phyloP scores from a whole-genome alignment of 2,888 invertebrate genomes.

The Melangyna quadrimaculata region DNA sequence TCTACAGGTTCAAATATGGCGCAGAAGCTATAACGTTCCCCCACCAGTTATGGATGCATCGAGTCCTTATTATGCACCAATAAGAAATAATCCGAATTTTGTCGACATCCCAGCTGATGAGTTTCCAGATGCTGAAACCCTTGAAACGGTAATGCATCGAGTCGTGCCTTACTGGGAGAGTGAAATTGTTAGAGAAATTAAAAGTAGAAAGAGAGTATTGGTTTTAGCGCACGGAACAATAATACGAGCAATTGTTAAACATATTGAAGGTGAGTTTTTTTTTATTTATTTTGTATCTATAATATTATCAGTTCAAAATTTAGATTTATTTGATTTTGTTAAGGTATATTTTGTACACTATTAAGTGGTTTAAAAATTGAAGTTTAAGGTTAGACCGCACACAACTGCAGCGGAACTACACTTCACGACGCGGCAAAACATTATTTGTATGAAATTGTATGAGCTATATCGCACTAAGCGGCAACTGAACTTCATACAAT shows the following conservation, averaged over 20 bases:
- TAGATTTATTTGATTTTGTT: too few species aligned
- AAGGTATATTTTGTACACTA: too few species aligned
- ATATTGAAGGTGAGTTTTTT: slow-evolving; percentile 86
- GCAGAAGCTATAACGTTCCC: slow-evolving; percentile 90
- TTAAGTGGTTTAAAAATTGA: too few species aligned
- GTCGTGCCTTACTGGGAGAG: slow-evolving; percentile 94
- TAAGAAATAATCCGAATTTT: slow-evolving; percentile 89
- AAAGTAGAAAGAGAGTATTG: slow-evolving; percentile 88
- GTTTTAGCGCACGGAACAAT: slow-evolving; percentile 95
- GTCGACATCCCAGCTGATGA: slow-evolving; percentile 86
- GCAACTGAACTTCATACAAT: too few species aligned
- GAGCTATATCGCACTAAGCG: too few species aligned
- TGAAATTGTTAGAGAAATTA: slow-evolving; percentile 86
- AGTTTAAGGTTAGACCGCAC: too few species aligned
- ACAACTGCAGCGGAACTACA: too few species aligned
- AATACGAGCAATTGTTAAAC: slow-evolving; percentile 91
- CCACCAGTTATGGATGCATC: slow-evolving; percentile 91
- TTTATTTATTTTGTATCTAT: neutral
- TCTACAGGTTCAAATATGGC: slow-evolving; percentile 89
- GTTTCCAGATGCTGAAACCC: slow-evolving; percentile 91
- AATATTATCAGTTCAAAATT: too few species aligned
- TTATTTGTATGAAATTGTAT: too few species aligned
- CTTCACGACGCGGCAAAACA: too few species aligned
- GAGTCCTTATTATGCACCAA: slow-evolving; percentile 88
- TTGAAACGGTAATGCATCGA: slow-evolving; percentile 90